Percentiles rank a stretch among this genome's conserved stretches.
phyloP scores from a whole-genome alignment of 2,888 invertebrate species.

The Aphidius colemani region DNA sequence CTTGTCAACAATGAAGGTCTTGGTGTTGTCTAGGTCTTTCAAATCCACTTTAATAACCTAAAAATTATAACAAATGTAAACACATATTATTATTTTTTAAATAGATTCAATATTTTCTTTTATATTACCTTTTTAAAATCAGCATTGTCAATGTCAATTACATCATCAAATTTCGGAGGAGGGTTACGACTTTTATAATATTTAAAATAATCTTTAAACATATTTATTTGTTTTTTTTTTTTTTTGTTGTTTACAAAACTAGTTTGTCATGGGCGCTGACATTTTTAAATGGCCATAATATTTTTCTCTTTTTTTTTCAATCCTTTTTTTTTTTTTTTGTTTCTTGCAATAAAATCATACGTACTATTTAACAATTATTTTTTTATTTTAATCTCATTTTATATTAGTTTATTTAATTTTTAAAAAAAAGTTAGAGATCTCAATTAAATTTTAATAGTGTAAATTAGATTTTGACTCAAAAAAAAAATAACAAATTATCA shows the following conservation, averaged over 20 bases:
- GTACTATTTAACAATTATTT: too few relatives aligned
- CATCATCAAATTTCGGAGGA: conserved; percentile 67
- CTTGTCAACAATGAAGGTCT: conserved; percentile 12
- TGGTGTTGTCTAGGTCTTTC: conserved; percentile 16
- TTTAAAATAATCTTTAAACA: conserved; percentile 78
- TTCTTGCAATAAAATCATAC: too few relatives aligned
- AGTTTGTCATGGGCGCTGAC: conserved; percentile 34
- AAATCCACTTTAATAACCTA: conserved; percentile 52
- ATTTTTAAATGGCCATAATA: conserved; percentile 32
- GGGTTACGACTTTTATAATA: conserved; percentile 76
- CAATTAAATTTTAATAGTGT: too few relatives aligned
- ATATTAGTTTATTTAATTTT: too few relatives aligned
- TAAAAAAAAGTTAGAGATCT: too few relatives aligned
- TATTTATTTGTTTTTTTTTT: conserved; percentile 40
- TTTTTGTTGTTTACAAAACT: not conserved
- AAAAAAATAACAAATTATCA: too few relatives aligned
- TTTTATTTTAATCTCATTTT: too few relatives aligned
- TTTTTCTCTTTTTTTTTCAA: not conserved
- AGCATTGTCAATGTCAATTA: conserved; percentile 65
- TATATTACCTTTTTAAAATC: conserved; percentile 40
- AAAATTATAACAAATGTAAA: conserved; percentile 30
- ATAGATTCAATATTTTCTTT: not conserved
- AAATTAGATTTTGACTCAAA: too few relatives aligned
- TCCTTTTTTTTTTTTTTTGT: not conserved
- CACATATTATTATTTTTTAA: too few relatives aligned